Percentiles rank a stretch among this genome's conserved stretches.
phyloP scores from a whole-genome alignment of 2,113 vertebrate species.

The Lonchura striata region DNA sequence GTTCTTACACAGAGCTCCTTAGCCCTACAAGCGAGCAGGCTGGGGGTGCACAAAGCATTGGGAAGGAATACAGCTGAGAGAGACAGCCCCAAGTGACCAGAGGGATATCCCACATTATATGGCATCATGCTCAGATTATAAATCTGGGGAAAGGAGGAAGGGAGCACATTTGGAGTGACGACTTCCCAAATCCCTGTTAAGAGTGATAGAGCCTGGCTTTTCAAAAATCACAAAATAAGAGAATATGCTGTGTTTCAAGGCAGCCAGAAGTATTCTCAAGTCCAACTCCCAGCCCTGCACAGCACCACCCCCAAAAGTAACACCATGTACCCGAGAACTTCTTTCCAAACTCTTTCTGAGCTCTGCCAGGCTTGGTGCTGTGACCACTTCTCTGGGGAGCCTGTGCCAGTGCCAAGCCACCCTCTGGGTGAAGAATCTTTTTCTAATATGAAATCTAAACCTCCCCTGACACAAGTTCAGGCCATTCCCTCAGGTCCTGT shows the following conservation, averaged over 20 bases:
- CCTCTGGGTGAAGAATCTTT: background rate
- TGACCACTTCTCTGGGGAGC: background rate
- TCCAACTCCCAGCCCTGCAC: accelerated
- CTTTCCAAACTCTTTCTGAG: background rate
- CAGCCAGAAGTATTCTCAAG: accelerated
- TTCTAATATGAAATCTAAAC: background rate
- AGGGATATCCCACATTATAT: background rate
- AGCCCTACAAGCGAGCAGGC: accelerated
- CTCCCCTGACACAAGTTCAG: background rate
- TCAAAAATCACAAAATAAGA: background rate
- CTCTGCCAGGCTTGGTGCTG: background rate
- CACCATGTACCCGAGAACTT: accelerated
- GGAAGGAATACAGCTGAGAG: background rate
- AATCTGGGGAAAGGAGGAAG: background rate
- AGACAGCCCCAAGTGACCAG: too few relatives aligned
- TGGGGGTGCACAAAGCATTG: background rate
- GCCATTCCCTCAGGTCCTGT: background rate
- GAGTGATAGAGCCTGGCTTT: background rate
- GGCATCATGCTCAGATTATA: too few relatives aligned
- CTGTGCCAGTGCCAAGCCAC: background rate
- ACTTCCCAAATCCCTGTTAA: background rate
- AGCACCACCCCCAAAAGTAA: background rate
- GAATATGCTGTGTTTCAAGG: accelerated
- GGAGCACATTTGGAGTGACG: accelerated
- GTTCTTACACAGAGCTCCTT: background rate